phyloP scores from a whole-genome alignment of 2,797 vertebrate species.

The Xiphorhynchus erythropygius region DNA sequence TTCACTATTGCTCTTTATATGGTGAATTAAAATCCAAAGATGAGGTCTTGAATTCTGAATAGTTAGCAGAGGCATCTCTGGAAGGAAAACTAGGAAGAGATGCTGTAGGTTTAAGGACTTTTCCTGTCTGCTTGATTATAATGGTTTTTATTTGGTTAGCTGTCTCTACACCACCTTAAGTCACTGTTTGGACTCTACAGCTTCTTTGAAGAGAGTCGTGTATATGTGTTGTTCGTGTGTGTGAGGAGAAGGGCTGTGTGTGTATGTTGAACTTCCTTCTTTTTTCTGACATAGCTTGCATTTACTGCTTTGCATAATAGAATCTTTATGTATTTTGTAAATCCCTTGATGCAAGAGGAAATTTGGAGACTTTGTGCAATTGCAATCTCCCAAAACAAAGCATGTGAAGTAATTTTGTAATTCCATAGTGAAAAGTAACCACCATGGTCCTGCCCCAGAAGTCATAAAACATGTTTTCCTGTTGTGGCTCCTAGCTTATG shows the following conservation, averaged over 20 bases:
- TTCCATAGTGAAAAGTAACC: background rate
- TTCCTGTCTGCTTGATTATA: background rate
- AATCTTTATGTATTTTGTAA: background rate
- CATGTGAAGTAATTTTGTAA: background rate
- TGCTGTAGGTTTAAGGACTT: background rate
- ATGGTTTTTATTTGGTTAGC: background rate
- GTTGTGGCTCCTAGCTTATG: background rate
- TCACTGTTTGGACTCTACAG: background rate
- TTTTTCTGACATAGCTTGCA: background rate
- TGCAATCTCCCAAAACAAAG: background rate
- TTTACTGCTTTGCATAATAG: background rate
- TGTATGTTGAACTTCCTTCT: background rate
- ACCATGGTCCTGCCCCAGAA: background rate
- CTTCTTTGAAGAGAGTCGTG: background rate
- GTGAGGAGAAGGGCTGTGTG: background rate
- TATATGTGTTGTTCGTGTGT: background rate
- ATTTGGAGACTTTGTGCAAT: background rate
- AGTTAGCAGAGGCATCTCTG: background rate
- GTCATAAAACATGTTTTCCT: background rate
- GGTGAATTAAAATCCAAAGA: background rate
- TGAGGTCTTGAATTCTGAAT: background rate
- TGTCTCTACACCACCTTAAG: background rate
- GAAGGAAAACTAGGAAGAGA: background rate
- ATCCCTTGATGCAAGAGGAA: background rate
- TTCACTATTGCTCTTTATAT: background rate